Conservation (phyloP, 2,797 vertebrate genomes). For the Channallabes apus region DNA sequence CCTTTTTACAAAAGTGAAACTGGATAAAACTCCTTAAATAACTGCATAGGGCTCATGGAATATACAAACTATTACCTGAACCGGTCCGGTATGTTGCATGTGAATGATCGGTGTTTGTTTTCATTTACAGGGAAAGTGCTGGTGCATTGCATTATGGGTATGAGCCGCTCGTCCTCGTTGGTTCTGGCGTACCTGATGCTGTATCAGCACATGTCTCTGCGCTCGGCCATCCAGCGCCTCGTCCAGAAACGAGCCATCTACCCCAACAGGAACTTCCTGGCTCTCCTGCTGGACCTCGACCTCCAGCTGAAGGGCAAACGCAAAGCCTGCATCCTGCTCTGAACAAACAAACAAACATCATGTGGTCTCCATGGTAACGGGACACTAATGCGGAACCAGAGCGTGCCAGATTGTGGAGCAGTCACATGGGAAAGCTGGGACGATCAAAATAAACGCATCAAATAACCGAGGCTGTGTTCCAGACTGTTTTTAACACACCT, state of each 20-base stretch:
- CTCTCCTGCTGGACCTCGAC: slow-evolving; percentile 77
- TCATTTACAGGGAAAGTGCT: slow-evolving; percentile 84
- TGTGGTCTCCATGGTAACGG: not conserved
- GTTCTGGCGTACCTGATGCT: slow-evolving; percentile 97
- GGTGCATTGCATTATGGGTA: slow-evolving; percentile 95
- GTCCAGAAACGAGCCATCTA: slow-evolving; percentile 82
- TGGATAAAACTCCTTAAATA: not conserved
- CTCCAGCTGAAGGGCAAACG: slow-evolving; percentile 71
- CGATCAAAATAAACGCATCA: not conserved
- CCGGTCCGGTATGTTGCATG: not conserved
- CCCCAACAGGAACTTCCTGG: slow-evolving; percentile 82
- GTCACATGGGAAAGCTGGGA: slow-evolving; percentile 7
- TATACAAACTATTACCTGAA: not conserved
- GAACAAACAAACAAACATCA: slow-evolving; percentile 12
- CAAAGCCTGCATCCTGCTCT: slow-evolving; percentile 72
- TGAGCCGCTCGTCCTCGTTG: slow-evolving; percentile 92
- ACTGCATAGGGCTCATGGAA: not conserved
- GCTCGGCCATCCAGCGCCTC: slow-evolving; percentile 79
- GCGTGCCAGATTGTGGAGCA: not conserved
- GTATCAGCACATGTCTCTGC: slow-evolving; percentile 79
- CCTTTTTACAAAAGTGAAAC: not conserved
- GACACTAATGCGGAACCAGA: not conserved
- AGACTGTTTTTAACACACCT: not conserved
- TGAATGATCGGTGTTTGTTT: slow-evolving; percentile 53
- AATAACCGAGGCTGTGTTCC: not conserved